Evolutionary conservation across 2,113 vertebrate genomes (phyloP).

Genomic region (Melospiza melodia): DNA sequence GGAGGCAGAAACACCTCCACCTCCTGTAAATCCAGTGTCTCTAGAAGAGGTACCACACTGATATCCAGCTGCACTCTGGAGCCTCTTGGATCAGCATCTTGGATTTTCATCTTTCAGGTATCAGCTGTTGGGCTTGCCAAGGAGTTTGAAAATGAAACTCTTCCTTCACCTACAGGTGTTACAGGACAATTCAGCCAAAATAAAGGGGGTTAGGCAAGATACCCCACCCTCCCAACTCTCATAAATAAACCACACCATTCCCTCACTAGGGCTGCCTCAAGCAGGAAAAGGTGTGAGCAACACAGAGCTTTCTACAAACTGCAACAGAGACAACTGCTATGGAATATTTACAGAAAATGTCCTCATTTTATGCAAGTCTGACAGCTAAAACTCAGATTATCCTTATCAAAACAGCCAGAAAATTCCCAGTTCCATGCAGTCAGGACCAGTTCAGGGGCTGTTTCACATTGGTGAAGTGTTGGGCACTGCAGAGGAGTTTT

Average conservation of each 20-base stretch:
- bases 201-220: background rate
- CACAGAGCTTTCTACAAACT: background rate
- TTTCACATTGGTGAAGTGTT: rapidly evolving
- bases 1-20: background rate
- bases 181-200: background rate
- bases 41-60: background rate
- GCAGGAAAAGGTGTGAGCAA: background rate
- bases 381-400: background rate
- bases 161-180: background rate
- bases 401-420: background rate
- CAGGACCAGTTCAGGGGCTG: background rate
- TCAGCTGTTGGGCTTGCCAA: background rate
- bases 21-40: background rate
- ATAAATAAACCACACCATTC: background rate
- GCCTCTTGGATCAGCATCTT: background rate
- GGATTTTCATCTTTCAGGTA: background rate
- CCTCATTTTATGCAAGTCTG: background rate
- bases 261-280: background rate
- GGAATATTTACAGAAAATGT: background rate
- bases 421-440: background rate
- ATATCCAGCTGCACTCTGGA: background rate
- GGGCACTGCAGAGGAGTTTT: background rate
- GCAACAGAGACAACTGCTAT: background rate
- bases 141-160: background rate
- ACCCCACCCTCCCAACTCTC: background rate